Evolutionary conservation across 64 coral and sea anemone species (phyloP).

Genomic region (Acropora yongei): DNA sequence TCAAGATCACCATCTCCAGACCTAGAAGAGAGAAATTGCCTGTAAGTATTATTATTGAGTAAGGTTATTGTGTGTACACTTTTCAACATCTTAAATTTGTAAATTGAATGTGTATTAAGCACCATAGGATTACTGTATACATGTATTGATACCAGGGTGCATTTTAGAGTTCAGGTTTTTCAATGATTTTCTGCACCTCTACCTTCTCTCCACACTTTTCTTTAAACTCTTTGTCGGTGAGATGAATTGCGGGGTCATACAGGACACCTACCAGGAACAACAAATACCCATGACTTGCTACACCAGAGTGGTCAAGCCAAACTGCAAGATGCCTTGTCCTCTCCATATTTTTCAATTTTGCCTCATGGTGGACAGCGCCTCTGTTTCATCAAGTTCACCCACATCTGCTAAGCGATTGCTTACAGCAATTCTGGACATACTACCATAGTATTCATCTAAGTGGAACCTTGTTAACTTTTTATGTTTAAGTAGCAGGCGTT

Average conservation of each 20-base stretch:
- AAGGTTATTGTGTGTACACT: too few relatives aligned
- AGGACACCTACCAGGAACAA: conserved; percentile 26
- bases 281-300: conserved; percentile 17
- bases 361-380: background rate
- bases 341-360: conserved; percentile 17
- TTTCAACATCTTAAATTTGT: too few relatives aligned
- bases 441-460: conserved; percentile 1
- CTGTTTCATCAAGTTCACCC: background rate
- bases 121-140: too few relatives aligned
- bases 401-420: background rate
- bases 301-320: conserved; percentile 40
- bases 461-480: background rate
- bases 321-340: background rate
- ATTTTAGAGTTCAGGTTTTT: conserved; percentile 3
- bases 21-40: background rate
- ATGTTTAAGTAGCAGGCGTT: background rate
- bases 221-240: background rate
- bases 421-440: background rate
- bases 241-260: conserved; percentile 23
- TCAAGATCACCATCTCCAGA: background rate
- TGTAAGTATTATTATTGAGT: too few relatives aligned
- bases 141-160: too few relatives aligned
- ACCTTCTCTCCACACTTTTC: background rate
- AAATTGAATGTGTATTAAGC: too few relatives aligned
- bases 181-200: conserved; percentile 25